Conservation (phyloP, 2,888 invertebrate genomes). For the Drosophila planitibia region DNA sequence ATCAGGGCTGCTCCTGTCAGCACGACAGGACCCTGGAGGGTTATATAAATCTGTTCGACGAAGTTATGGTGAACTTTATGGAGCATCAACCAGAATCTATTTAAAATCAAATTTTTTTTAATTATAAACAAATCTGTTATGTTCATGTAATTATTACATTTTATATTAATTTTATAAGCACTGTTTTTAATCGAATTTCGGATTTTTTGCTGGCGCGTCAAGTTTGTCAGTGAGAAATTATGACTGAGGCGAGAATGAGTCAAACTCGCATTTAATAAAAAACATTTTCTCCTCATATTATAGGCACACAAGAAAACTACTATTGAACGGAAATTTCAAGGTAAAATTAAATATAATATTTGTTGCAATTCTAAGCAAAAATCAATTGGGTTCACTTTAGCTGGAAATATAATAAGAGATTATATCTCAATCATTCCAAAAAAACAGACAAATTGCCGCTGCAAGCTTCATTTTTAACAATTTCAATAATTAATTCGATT, state of each 20-base stretch:
- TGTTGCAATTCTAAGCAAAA: neutral
- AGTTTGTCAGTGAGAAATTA: neutral
- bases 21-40: no score
- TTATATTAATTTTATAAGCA: no score
- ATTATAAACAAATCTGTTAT: no score
- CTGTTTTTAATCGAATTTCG: no score
- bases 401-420: neutral
- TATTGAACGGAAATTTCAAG: neutral
- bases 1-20: no score
- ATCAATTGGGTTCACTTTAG: neutral
- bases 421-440: neutral
- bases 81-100: no score
- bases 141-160: no score
- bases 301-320: neutral
- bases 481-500: slow-evolving; percentile 29
- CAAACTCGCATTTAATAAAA: neutral
- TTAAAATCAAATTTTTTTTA: no score
- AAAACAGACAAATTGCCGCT: no score
- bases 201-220: neutral
- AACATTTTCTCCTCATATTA: neutral
- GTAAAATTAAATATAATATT: neutral
- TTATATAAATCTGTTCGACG: no score
- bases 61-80: no score
- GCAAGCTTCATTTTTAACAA: no score
- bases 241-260: neutral